Evolutionary conservation across 2,797 vertebrate genomes (phyloP), one percentile per base, ranked within the genome.

Genomic region (Ispidina lecontei): DNA sequence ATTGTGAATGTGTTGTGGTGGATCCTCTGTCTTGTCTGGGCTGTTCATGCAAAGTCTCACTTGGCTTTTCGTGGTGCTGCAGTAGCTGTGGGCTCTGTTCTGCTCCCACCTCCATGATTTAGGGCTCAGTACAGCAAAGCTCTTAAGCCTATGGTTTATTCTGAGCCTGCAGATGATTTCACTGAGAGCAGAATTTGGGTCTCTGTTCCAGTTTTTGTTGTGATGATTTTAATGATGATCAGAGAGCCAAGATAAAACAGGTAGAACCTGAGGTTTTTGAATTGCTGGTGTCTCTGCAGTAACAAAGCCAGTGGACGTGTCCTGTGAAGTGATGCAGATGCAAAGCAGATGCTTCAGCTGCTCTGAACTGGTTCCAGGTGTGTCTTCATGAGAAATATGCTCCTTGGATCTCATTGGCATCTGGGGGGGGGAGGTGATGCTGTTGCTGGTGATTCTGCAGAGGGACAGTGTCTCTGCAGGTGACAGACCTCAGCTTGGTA

Each of bases 311-410:
- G 20, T 35, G 52, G 44, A 69, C 74, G 74, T 55, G 64, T 74
- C 29, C 47, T 75, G 52, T 69, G 65, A 92, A 93, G 60, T 76
- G 74, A 71, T 81, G 59, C 73, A 91, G 39, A 90, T 64, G 52
- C 58, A 44, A 23, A 92, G 52, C 73, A 91, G 82, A 35, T 83
- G 92, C 56, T 93, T 37, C 76, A 92, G 83, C 83, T 82, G 83
- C 63, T 33, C 77, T 94, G 89, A 70, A 41, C 68, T 44, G 28
- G 29, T 70, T 85, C 79, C 87, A 93, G 73, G 37, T 70, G 55
- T 69, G 55, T 81, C 67, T 80, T 78, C 41, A 37, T 62, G 44
- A 72, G 89, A 81, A 91, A 59, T 75, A 23, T 5, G 18, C 43
- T 80, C 41, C 52, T 59, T 83, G 82, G 65, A 44, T 77, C 72